phyloP scores from a whole-genome alignment of 2,113 vertebrate species.

The Sakesphorus luctuosus region DNA sequence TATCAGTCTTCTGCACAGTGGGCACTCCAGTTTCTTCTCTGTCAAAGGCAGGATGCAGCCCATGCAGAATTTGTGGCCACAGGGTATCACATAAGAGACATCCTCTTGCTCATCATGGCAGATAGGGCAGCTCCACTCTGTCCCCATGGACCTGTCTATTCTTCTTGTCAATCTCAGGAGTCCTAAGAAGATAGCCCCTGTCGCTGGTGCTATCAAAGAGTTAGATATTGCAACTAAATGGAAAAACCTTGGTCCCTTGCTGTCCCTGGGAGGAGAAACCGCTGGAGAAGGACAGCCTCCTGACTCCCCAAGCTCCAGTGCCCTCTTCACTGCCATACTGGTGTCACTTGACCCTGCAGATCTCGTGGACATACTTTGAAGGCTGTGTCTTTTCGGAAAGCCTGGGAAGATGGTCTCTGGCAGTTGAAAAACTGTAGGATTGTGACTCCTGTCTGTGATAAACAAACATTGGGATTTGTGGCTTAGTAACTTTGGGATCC shows the following conservation, averaged over 20 bases:
- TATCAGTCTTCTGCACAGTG: not conserved
- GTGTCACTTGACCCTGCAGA: too few relatives aligned
- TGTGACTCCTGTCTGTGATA: not conserved
- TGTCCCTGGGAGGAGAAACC: too few relatives aligned
- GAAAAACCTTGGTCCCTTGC: too few relatives aligned
- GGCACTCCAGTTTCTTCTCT: not conserved
- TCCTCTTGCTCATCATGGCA: not conserved
- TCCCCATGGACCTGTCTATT: not conserved
- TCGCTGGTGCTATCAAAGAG: too few relatives aligned
- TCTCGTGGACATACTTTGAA: not conserved
- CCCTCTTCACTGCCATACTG: not conserved
- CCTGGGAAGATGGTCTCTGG: conserved; percentile 18
- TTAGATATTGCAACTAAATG: too few relatives aligned
- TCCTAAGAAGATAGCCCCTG: too few relatives aligned
- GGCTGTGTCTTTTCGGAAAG: not conserved
- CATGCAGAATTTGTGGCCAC: not conserved
- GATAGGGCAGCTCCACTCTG: not conserved
- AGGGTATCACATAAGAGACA: not conserved
- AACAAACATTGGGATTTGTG: not conserved
- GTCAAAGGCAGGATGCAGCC: not conserved
- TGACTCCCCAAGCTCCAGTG: too few relatives aligned
- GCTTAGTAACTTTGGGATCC: not conserved
- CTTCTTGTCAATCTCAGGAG: too few relatives aligned
- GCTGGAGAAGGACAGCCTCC: too few relatives aligned
- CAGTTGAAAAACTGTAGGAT: not conserved